Conservation (phyloP, 1,140 invertebrate genomes). For the Lineus longissimus region DNA sequence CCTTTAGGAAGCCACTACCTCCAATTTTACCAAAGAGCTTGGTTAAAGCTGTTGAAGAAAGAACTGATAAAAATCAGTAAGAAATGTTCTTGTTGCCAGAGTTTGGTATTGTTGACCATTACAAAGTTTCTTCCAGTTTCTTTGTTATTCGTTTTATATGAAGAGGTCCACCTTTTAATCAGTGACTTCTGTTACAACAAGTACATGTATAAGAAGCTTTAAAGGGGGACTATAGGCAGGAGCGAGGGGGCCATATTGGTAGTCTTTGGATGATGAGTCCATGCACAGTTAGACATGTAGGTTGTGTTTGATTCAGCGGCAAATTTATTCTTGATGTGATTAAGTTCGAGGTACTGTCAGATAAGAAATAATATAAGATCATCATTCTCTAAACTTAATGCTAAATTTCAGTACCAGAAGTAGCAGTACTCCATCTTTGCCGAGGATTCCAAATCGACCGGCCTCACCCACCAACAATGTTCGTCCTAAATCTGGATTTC, state of each 20-base stretch:
- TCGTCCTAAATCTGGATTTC: conserved; percentile 29
- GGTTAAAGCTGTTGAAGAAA: not conserved
- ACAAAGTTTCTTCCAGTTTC: not conserved
- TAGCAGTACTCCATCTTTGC: conserved; percentile 43
- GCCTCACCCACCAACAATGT: conserved; percentile 27
- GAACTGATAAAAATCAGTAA: not conserved
- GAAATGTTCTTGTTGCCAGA: no score
- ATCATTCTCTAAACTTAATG: not conserved
- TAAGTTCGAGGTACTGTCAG: not conserved
- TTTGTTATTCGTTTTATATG: not conserved
- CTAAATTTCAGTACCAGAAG: conserved; percentile 30
- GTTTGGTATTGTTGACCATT: not conserved
- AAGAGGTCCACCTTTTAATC: no score
- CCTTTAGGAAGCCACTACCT: no score
- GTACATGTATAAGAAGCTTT: no score
- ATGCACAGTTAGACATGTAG: no score
- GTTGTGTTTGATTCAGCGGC: not conserved
- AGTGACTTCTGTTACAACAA: no score
- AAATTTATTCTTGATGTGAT: not conserved
- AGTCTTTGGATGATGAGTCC: no score
- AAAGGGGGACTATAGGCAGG: no score
- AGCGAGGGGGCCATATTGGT: no score
- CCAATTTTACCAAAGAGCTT: not conserved
- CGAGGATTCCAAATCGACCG: conserved; percentile 42
- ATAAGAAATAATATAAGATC: not conserved